phyloP scores from a whole-genome alignment of 2,113 vertebrate species.

The Mormyrus lacerda region DNA sequence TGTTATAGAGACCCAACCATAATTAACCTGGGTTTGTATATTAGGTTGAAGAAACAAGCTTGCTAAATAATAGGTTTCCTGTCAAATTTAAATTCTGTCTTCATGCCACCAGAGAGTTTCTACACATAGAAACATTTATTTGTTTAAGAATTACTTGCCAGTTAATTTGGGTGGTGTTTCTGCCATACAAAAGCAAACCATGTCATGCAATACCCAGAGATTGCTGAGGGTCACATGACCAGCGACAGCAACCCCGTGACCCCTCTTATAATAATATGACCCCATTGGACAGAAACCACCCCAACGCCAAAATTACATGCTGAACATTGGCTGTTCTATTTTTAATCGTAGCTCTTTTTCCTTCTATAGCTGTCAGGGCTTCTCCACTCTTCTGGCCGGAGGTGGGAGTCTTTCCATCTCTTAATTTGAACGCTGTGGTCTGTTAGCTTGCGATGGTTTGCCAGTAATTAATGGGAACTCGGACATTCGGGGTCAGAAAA shows the following conservation, averaged over 20 bases:
- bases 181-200: conserved; percentile 92
- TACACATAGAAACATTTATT: conserved; percentile 72
- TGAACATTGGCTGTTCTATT: conserved; percentile 57
- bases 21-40: conserved; percentile 23
- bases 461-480: conserved; percentile 59
- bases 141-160: conserved; percentile 73
- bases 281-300: conserved; percentile 30
- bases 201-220: conserved; percentile 59
- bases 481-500: conserved; percentile 59
- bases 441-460: conserved; percentile 59
- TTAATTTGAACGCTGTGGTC: conserved; percentile 33
- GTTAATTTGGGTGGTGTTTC: conserved; percentile 67
- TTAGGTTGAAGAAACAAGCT: conserved; percentile 52
- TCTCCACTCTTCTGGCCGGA: conserved; percentile 18
- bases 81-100: conserved; percentile 50
- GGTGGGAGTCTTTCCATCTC: conserved; percentile 20
- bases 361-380: conserved; percentile 44
- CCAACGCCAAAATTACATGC: conserved; percentile 51
- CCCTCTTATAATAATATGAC: conserved; percentile 58
- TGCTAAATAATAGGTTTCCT: conserved; percentile 60
- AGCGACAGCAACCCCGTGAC: conserved; percentile 62
- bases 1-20: conserved; percentile 38
- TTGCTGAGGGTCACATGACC: conserved; percentile 55
- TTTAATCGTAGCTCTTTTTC: conserved; percentile 48
- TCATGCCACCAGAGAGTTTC: conserved; percentile 47